Percentiles rank a stretch among this genome's conserved stretches.
Evolutionary conservation across 2,113 vertebrate genomes (phyloP).

Genomic region (Campylomormyrus tamandua): DNA sequence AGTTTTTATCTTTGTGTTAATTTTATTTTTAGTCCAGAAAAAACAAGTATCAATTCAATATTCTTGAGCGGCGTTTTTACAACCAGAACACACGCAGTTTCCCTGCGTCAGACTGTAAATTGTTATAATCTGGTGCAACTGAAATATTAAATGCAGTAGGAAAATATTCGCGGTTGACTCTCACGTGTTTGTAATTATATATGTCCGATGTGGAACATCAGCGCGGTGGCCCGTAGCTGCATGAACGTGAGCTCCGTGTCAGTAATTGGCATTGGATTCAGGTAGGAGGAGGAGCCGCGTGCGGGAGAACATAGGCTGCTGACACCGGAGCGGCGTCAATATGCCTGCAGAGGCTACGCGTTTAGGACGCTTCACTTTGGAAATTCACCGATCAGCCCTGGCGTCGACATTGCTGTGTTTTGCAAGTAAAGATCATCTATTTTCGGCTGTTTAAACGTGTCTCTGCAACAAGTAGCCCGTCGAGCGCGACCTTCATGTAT

Average conservation of each 20-base stretch:
- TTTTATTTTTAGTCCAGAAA: neutral
- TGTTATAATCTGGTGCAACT: neutral
- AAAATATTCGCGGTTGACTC: neutral
- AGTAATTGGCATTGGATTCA: neutral
- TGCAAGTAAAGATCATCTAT: neutral
- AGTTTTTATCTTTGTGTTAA: neutral
- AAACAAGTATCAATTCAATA: neutral
- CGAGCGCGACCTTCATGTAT: neutral
- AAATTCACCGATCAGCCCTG: neutral
- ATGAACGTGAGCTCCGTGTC: neutral
- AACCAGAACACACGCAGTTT: neutral
- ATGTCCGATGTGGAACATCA: neutral
- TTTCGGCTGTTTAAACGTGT: neutral
- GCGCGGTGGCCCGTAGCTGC: neutral
- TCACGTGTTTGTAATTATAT: neutral
- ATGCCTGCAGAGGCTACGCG: neutral
- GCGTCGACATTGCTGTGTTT: neutral
- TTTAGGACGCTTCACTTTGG: neutral
- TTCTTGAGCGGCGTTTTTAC: neutral
- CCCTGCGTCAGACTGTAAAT: neutral
- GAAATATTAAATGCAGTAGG: neutral
- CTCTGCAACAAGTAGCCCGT: neutral
- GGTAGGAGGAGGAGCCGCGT: slow-evolving; percentile 4
- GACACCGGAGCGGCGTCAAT: neutral
- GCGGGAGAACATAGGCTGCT: neutral